Evolutionary conservation across 2,113 vertebrate species (phyloP).

Genomic region (Aphelocoma coerulescens): DNA sequence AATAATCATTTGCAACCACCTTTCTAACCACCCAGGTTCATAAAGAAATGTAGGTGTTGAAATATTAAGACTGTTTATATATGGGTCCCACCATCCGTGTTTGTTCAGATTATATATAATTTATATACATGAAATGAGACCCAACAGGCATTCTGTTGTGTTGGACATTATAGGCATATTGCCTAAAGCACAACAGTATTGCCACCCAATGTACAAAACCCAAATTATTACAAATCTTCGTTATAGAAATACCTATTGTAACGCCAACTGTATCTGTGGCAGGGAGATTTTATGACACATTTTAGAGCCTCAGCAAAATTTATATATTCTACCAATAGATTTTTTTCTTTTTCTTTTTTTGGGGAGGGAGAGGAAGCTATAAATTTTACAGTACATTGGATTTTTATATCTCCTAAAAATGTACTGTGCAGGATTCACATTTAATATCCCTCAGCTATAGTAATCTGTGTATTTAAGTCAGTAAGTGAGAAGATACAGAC

Average conservation of each 20-base stretch:
- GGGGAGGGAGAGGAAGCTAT: slow-evolving; percentile 58
- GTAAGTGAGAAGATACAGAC: slow-evolving; percentile 54
- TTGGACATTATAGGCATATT: slow-evolving; percentile 51
- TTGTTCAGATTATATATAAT: slow-evolving; percentile 67
- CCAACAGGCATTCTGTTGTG: slow-evolving; percentile 66
- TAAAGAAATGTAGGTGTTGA: slow-evolving; percentile 65
- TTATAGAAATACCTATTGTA: slow-evolving; percentile 63
- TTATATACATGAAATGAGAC: slow-evolving; percentile 67
- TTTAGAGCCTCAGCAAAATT: slow-evolving; percentile 73
- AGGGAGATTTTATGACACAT: slow-evolving; percentile 72
- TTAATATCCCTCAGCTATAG: slow-evolving; percentile 58
- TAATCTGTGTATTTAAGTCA: slow-evolving; percentile 66
- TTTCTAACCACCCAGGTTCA: slow-evolving; percentile 59
- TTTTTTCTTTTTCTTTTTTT: slow-evolving; percentile 6
- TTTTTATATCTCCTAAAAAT: slow-evolving; percentile 75
- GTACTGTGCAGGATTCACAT: slow-evolving; percentile 61
- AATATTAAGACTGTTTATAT: slow-evolving; percentile 74
- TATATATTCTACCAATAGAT: slow-evolving; percentile 65
- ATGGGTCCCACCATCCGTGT: slow-evolving; percentile 53
- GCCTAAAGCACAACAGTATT: slow-evolving; percentile 35
- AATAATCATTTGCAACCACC: slow-evolving; percentile 74
- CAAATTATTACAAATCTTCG: slow-evolving; percentile 70
- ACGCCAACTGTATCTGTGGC: slow-evolving; percentile 66
- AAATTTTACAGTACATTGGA: slow-evolving; percentile 69
- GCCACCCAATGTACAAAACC: slow-evolving; percentile 62